A percentile compares a stretch with the other conserved stretches of the same genome.
These are phyloP conservation scores for Carcharodon carcharias DNA, from an alignment of 2,797 vertebrate genomes.

Conservation along the genomic window DNA sequence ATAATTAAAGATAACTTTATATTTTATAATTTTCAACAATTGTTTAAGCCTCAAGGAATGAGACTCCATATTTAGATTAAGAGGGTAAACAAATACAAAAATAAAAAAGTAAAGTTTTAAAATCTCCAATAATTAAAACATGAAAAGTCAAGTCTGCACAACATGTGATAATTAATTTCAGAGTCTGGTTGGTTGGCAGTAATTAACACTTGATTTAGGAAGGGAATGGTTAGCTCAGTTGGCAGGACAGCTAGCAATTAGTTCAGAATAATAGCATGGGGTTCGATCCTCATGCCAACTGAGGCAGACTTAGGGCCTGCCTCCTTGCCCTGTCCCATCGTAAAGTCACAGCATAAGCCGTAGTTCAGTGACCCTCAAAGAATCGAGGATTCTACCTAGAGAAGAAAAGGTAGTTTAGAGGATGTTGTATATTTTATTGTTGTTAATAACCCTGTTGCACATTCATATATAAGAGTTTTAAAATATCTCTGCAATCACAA, in stretches of 20 bases:
- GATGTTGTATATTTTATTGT: no score
- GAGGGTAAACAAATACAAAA: background rate
- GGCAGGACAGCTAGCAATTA: background rate
- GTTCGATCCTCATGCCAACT: background rate
- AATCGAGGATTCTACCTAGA: no score
- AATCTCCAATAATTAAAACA: background rate
- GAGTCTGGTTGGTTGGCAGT: background rate
- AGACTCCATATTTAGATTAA: background rate
- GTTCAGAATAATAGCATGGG: background rate
- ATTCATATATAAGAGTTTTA: no score
- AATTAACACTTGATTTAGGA: background rate
- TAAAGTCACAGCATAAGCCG: no score
- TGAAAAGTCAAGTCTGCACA: background rate
- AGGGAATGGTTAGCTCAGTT: background rate
- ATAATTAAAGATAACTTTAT: background rate
- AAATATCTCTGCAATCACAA: no score
- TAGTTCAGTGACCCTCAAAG: no score
- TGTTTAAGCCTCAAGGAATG: background rate
- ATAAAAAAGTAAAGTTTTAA: background rate
- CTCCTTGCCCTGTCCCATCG: no score
- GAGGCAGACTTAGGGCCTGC: no score
- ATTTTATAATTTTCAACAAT: background rate
- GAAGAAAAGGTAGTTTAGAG: background rate
- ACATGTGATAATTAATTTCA: background rate
- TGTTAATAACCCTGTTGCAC: no score